A percentile compares a stretch with the other conserved stretches of the same genome.
phyloP scores from a whole-genome alignment of 1,140 invertebrate species.

The Ips nitidus region DNA sequence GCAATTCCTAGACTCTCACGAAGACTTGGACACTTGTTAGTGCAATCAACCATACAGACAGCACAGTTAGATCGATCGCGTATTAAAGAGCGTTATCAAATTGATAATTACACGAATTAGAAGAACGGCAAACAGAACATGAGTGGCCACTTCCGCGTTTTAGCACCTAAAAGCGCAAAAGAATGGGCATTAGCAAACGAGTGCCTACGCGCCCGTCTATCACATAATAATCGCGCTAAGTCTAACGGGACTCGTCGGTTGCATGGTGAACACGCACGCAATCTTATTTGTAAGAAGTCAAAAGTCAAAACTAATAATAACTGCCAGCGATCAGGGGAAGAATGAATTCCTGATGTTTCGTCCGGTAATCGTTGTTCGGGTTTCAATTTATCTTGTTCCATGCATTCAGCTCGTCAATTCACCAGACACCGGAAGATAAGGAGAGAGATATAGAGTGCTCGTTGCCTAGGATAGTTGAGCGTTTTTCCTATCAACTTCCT shows the following conservation, averaged over 20 bases:
- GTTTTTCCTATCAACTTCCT: too few species aligned
- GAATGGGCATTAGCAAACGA: conserved; percentile 6
- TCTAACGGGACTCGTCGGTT: conserved; percentile 12
- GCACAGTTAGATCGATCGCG: conserved; percentile 11
- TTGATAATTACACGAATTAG: conserved; percentile 23
- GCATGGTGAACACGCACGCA: conserved; percentile 22
- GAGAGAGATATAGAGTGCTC: not conserved
- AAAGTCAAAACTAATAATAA: conserved; percentile 32
- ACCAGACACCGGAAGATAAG: conserved; percentile 2
- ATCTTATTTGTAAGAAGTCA: conserved; percentile 25
- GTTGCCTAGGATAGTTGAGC: too few species aligned
- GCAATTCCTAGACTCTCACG: too few species aligned
- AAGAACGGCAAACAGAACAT: conserved; percentile 17
- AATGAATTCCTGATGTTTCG: conserved; percentile 25
- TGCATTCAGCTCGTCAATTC: conserved; percentile 23
- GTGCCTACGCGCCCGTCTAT: conserved; percentile 22
- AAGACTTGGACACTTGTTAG: too few species aligned
- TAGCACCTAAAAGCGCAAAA: conserved; percentile 14
- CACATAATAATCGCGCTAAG: conserved; percentile 10
- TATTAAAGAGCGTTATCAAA: conserved; percentile 4
- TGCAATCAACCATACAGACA: not conserved
- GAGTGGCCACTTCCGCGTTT: conserved; percentile 7
- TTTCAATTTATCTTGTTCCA: conserved; percentile 11
- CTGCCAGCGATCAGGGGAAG: conserved; percentile 13
- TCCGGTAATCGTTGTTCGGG: conserved; percentile 13